Evolutionary conservation across 30 jellyfish, hydroid and myxozoan genomes (phyloP).

Genomic region (Haliclystus octoradiatus): DNA sequence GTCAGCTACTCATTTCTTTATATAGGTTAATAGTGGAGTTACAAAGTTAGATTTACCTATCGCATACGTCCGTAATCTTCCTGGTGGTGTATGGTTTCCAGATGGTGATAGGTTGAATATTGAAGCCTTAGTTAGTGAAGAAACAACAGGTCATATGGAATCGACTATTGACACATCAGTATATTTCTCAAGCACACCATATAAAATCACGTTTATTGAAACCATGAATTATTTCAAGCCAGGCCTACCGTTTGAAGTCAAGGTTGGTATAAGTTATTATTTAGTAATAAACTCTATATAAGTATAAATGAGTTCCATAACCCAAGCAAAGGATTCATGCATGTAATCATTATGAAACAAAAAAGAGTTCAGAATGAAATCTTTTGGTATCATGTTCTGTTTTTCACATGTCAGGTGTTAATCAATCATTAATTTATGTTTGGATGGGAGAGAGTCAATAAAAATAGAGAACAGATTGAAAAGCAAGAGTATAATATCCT

Average conservation of each 20-base stretch:
- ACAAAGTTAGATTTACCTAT: conserved; percentile 3
- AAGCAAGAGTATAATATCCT: too few relatives aligned
- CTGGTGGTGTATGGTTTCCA: conserved; percentile 29
- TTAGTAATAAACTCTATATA: too few relatives aligned
- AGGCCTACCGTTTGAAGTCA: conserved; percentile 33
- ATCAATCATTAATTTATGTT: too few relatives aligned
- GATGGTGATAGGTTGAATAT: conserved; percentile 30
- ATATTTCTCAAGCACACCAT: conserved; percentile 26
- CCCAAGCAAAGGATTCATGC: too few relatives aligned
- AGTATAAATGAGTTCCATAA: too few relatives aligned
- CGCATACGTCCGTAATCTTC: not conserved
- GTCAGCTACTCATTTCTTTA: too few relatives aligned
- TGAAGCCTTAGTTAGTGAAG: conserved; percentile 23
- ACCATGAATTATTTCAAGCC: conserved; percentile 24
- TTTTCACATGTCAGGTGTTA: too few relatives aligned
- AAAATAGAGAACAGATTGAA: too few relatives aligned
- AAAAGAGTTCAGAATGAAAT: too few relatives aligned
- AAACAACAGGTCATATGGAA: conserved; percentile 27
- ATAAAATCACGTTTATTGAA: conserved; percentile 20
- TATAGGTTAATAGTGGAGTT: conserved; percentile 9
- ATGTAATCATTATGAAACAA: too few relatives aligned
- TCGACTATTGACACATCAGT: conserved; percentile 31
- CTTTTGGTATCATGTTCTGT: too few relatives aligned
- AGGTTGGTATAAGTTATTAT: conserved; percentile 12
- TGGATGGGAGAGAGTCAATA: too few relatives aligned